phyloP scores from a whole-genome alignment of 2,113 vertebrate species.

The Ceratotherium simum region DNA sequence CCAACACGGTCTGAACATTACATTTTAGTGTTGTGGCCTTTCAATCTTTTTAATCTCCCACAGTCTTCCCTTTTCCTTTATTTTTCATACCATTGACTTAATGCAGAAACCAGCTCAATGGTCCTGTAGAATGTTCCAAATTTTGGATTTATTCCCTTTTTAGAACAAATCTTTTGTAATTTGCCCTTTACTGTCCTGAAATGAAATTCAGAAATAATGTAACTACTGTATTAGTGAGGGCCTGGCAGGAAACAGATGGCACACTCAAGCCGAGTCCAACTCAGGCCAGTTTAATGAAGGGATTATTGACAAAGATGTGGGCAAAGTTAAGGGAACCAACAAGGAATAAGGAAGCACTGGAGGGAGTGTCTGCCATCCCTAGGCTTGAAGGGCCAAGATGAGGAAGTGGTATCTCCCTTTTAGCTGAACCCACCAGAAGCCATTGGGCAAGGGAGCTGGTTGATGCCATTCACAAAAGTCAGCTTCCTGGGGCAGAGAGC shows the following conservation, averaged over 20 bases:
- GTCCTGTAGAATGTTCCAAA: conserved; percentile 31
- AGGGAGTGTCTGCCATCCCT: not conserved
- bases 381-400: not conserved
- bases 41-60: not conserved
- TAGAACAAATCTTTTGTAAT: conserved; percentile 57
- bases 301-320: conserved; percentile 62
- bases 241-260: conserved; percentile 66
- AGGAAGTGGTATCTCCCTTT: not conserved
- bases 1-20: not conserved
- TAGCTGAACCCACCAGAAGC: not conserved
- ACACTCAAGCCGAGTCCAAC: conserved; percentile 22
- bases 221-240: conserved; percentile 60
- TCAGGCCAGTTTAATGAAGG: conserved; percentile 54
- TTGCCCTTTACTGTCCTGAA: conserved; percentile 60
- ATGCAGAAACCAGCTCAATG: not conserved
- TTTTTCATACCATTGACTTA: not conserved
- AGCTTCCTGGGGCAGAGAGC: not conserved
- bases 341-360: not conserved
- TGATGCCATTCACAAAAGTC: not conserved
- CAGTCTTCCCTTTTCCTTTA: not conserved
- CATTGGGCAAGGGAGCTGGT: not conserved
- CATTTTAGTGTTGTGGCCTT: not conserved
- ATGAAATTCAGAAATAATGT: conserved; percentile 69
- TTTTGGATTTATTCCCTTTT: conserved; percentile 54
- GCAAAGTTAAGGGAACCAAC: conserved; percentile 18